Evolutionary conservation across 2,113 vertebrate species (phyloP), one percentile per base, ranked within the genome.

Genomic region (Nycticryphes semicollaris): DNA sequence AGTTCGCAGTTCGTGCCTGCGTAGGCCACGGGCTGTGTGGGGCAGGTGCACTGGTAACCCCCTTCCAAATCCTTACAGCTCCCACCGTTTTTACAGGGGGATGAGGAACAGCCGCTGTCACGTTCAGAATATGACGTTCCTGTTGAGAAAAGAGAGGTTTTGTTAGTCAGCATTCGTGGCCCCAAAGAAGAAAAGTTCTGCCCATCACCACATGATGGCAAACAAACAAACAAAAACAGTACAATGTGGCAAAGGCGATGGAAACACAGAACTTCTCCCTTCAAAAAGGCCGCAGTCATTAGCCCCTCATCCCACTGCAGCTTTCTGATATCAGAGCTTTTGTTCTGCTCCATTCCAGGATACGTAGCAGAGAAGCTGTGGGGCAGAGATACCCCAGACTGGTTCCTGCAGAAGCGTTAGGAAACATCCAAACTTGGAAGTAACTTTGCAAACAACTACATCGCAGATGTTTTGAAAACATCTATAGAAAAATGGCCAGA

Each of bases 41-140:
- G 98, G 80, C 98, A 99, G 25, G 81, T 20, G 60, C 99, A 99
- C 37, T 82, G 89, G 41, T 99, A 99, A 82, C 98, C 96, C 7
- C 24, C 93, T 41, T 95, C 66, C 37, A 88, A 67, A 39, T 98
- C 97, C 9, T 96, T 27, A 92, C 99, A 99, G 31, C 96, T 97
- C 27, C 97, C 98, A 14, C 98, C 98, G 7, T 99, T 99, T 89
- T 96, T 69, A 19, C 99, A 99, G 0, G 99, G 98, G 13, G 97
- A 98, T 1, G 98, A 98, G 45, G 97, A 95, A 84, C 99, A 99
- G 33, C 81, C 92, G 12, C 98, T 96, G 6, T 63, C 96, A 12
- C 92, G 92, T 48, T 97, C 98, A 20, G 98, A 97, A 92, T 95
- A 98, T 41, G 98, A 97, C 5, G 75, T 68, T 66, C 97, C 98